A percentile compares a stretch with the other conserved stretches of the same genome.
Evolutionary conservation across 1,140 invertebrate species (phyloP).

Genomic region (Chymomyza costata): DNA sequence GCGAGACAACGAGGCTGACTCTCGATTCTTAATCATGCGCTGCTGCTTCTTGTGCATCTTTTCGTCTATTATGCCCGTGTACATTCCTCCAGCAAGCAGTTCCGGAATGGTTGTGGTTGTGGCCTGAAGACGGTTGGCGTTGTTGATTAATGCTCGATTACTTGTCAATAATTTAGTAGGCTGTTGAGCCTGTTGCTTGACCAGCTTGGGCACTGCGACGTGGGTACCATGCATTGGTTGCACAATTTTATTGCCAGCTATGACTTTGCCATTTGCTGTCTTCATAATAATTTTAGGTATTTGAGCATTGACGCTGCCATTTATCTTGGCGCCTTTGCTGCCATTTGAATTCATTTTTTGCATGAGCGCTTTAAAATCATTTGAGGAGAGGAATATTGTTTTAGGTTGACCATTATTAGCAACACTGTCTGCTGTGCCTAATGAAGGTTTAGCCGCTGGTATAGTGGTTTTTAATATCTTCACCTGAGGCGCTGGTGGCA

Average conservation of each 20-base stretch:
- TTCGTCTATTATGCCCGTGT: conserved; percentile 64
- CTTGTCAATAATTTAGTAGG: background rate
- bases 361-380: conserved; percentile 76
- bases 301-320: conserved; percentile 33
- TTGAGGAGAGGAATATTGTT: conserved; percentile 76
- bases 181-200: background rate
- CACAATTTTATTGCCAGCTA: conserved; percentile 37
- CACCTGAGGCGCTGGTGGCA: background rate
- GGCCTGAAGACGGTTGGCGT: background rate
- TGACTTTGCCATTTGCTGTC: conserved; percentile 54
- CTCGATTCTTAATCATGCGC: conserved; percentile 92
- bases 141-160: background rate
- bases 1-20: conserved; percentile 91
- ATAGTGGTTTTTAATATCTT: conserved; percentile 11
- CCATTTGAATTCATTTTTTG: conserved; percentile 74
- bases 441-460: background rate
- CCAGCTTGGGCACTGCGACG: background rate
- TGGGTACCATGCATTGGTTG: background rate
- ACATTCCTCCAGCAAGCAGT: conserved; percentile 6
- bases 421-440: background rate
- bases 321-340: conserved; percentile 43
- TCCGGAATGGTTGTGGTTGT: background rate
- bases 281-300: conserved; percentile 70
- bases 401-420: conserved; percentile 62
- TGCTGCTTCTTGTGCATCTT: conserved; percentile 88